Evolutionary conservation across 2,888 invertebrate species (phyloP), one percentile per base, ranked within the genome.

Genomic region (Cancer borealis): DNA sequence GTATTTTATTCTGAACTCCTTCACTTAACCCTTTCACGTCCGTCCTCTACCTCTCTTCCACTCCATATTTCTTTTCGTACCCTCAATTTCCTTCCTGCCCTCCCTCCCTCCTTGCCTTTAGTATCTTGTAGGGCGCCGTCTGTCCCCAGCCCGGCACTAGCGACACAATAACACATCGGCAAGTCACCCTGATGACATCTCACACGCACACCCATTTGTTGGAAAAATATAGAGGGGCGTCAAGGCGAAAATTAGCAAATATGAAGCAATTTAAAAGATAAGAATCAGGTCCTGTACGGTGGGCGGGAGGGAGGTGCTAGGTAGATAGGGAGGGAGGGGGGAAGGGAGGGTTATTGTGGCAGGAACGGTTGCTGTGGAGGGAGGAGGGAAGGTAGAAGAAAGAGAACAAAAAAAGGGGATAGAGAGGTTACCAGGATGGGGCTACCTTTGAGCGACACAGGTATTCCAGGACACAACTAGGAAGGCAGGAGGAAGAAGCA

Each of bases 161-260:
- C 47, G 47, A 89, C 49, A 46, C 54, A 54, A 54, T 90, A 90
- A 54, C 39, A 54, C 30, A 90, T 49, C 30, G 30, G 17, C 90
- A 30, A 90, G 90, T 90, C 90, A 90, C 54, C 49, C 49, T 90
- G 90, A 90, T 90, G 90, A 54, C 49, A 90, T 91, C 91, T 91
- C 73, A 39, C 90, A 39, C 49, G 54, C 49, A 84, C 84, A 2
- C 26, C 60, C 90, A 90, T 90, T 90, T 90, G 90, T 90, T 30
- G 90, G 90, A 90, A 90, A 73, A 90, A 54, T 90, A 54, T 60
- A 90, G 73, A 66, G 79, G 73, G 91, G 73, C 30, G 91, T 45
- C 91, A 30, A 30, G 91, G 73, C 91, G 91, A 91, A 91, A 91
- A 91, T 91, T 66, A 91, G 91, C 91, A 73, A 91, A 91, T 91